Evolutionary conservation across 2,888 invertebrate genomes (phyloP).

Genomic region (Drosophila kuntzei): DNA sequence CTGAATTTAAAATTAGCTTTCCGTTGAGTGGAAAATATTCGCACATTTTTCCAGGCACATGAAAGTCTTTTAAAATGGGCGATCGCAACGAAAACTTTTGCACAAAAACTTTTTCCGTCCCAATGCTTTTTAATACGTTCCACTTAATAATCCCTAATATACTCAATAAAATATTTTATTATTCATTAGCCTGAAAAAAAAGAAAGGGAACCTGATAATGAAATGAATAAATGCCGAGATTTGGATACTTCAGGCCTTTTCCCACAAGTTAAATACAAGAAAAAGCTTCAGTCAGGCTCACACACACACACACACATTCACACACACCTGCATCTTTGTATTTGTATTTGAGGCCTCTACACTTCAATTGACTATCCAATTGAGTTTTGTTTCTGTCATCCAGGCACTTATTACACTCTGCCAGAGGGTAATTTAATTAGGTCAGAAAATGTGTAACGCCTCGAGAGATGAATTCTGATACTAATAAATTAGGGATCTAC

Average conservation of each 20-base stretch:
- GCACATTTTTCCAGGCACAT: constrained; percentile 36
- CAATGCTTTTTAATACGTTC: constrained; percentile 41
- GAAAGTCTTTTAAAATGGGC: constrained; percentile 27
- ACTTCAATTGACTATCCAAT: constrained; percentile 59
- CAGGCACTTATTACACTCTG: constrained; percentile 8
- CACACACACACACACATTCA: constrained; percentile 17
- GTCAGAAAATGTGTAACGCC: neutral
- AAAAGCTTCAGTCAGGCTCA: constrained; percentile 15
- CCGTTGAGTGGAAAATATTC: constrained; percentile 51
- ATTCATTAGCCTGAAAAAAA: constrained; percentile 50
- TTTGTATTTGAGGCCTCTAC: constrained; percentile 26
- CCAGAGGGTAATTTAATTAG: neutral
- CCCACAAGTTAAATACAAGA: constrained; percentile 40
- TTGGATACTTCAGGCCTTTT: constrained; percentile 31
- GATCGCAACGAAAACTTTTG: constrained; percentile 28
- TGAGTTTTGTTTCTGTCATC: constrained; percentile 25
- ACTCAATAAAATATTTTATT: constrained; percentile 73
- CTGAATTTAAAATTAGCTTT: constrained; percentile 69
- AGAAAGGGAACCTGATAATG: constrained; percentile 8
- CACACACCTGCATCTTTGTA: constrained; percentile 13
- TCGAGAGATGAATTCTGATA: neutral
- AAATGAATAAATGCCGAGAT: constrained; percentile 28
- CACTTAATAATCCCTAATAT: constrained; percentile 51
- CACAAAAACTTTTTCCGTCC: constrained; percentile 35
- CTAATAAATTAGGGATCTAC: neutral